These are phyloP conservation scores for Araneus ventricosus DNA, from an alignment of 1,140 invertebrate species.

Conservation along the genomic window DNA sequence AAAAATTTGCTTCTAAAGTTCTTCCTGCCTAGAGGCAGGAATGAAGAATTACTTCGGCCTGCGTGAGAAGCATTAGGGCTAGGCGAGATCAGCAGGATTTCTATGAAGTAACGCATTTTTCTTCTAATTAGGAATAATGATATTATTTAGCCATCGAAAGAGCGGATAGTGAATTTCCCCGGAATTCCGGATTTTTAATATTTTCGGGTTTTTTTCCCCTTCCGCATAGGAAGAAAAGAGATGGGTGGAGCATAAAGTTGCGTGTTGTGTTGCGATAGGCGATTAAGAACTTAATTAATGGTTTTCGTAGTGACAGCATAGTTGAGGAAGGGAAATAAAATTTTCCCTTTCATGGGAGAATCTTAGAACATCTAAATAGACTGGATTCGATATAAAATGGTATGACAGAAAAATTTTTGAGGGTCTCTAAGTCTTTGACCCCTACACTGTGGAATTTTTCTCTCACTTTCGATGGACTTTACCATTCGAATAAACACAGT, in stretches of 20 bases:
- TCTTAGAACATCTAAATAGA: too few relatives aligned
- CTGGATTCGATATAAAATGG: too few relatives aligned
- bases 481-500: too few relatives aligned
- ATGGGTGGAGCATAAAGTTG: conserved; percentile 34
- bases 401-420: too few relatives aligned
- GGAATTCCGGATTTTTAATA: neutral
- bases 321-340: neutral
- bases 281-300: conserved; percentile 6
- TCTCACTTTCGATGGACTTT: too few relatives aligned
- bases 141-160: conserved; percentile 19
- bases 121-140: conserved; percentile 49
- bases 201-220: neutral
- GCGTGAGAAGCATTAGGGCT: conserved; percentile 16
- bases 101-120: conserved; percentile 26
- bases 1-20: conserved; percentile 20
- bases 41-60: conserved; percentile 14
- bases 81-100: neutral
- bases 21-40: neutral
- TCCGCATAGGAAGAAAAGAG: neutral
- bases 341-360: too few relatives aligned
- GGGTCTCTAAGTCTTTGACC: too few relatives aligned
- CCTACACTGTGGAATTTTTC: too few relatives aligned
- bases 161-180: neutral
- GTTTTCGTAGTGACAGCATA: neutral
- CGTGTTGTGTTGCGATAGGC: neutral